Percentiles rank a stretch among this genome's conserved stretches.
phyloP scores from a whole-genome alignment of 2,888 invertebrate species.

The Onthophagus sagittarius region DNA sequence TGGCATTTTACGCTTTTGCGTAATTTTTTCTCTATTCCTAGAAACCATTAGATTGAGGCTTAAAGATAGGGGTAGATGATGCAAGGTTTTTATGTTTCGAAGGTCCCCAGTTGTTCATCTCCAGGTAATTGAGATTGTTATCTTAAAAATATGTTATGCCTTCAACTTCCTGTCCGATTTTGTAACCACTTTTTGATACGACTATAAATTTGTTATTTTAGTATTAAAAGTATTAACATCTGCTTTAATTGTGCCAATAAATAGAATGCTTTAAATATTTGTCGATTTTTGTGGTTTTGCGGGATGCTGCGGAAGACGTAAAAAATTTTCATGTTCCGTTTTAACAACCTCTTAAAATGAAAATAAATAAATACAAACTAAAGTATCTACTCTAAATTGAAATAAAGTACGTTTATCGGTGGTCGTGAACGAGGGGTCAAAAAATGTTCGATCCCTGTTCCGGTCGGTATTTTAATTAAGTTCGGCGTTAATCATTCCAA shows the following conservation, averaged over 20 bases:
- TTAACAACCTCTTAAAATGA: not conserved
- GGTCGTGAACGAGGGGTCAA: not conserved
- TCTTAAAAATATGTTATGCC: not conserved
- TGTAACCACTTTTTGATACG: not conserved
- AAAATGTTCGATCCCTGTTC: not conserved
- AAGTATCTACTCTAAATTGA: not conserved
- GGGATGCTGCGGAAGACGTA: not conserved
- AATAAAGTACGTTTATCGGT: not conserved
- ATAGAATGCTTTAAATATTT: not conserved
- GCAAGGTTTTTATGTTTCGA: not conserved
- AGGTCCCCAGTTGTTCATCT: not conserved
- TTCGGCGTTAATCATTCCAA: slow-evolving; percentile 10
- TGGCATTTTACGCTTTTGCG: not conserved
- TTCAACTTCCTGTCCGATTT: not conserved
- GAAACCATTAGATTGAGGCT: not conserved
- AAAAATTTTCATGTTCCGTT: not conserved
- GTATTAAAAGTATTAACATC: too few relatives aligned
- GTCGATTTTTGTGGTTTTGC: not conserved
- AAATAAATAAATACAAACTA: not conserved
- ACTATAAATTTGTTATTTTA: too few relatives aligned
- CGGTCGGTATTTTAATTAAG: slow-evolving; percentile 5
- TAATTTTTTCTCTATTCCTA: not conserved
- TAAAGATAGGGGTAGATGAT: not conserved
- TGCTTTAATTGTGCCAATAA: not conserved
- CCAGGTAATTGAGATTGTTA: not conserved